phyloP scores from a whole-genome alignment of 2,113 vertebrate genomes.

The Menura novaehollandiae region DNA sequence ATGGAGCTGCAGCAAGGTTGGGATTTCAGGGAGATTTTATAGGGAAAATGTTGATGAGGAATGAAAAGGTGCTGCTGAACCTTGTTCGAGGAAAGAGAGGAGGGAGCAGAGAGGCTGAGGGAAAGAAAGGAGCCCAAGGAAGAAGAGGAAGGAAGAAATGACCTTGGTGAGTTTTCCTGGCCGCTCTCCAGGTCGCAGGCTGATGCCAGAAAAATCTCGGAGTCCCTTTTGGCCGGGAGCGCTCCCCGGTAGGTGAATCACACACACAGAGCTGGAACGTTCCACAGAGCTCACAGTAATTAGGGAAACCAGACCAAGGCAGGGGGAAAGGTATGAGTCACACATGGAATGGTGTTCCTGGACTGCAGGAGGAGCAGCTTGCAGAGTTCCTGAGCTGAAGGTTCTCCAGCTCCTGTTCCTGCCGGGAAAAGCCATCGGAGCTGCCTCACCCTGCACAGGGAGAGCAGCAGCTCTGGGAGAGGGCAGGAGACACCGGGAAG shows the following conservation, averaged over 20 bases:
- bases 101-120: background rate
- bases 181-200: slow-evolving; percentile 30
- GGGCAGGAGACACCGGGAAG: background rate
- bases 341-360: background rate
- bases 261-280: slow-evolving; percentile 53
- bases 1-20: background rate
- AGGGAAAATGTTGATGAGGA: background rate
- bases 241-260: slow-evolving; percentile 50
- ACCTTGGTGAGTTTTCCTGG: slow-evolving; percentile 62
- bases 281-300: slow-evolving; percentile 53
- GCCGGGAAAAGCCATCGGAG: accelerated
- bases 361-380: background rate
- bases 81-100: background rate
- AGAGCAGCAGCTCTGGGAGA: background rate
- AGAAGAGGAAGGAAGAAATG: background rate
- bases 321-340: slow-evolving; percentile 26
- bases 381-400: background rate
- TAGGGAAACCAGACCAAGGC: slow-evolving; percentile 53
- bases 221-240: slow-evolving; percentile 56
- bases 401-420: background rate
- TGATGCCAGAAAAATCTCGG: slow-evolving; percentile 23
- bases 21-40: background rate
- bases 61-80: slow-evolving; percentile 31
- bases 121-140: background rate
- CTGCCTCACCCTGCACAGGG: background rate